Evolutionary conservation across 2,888 invertebrate species (phyloP).

Genomic region (Ectobius pallidus): DNA sequence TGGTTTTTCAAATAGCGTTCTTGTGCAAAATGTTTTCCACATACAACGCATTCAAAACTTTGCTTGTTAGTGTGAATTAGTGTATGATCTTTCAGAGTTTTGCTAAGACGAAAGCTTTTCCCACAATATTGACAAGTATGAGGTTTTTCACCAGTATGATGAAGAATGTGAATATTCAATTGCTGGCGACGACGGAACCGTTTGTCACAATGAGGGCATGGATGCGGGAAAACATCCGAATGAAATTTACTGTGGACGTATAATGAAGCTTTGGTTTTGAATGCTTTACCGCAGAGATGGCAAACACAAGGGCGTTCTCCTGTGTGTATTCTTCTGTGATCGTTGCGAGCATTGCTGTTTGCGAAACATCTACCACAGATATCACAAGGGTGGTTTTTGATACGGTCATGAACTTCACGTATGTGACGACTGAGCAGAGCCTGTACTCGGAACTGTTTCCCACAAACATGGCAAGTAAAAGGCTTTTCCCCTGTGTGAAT

Average conservation of each 20-base stretch:
- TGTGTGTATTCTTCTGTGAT: slow-evolving; percentile 54
- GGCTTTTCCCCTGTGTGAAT: slow-evolving; percentile 23
- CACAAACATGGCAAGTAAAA: slow-evolving; percentile 61
- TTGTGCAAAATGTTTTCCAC: slow-evolving; percentile 32
- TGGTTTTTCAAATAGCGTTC: slow-evolving; percentile 34
- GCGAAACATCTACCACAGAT: slow-evolving; percentile 59
- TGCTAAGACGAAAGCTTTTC: slow-evolving; percentile 31
- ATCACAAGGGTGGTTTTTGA: slow-evolving; percentile 59
- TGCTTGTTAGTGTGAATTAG: slow-evolving; percentile 27
- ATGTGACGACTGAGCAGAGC: slow-evolving; percentile 62
- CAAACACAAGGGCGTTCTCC: slow-evolving; percentile 54
- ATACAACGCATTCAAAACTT: slow-evolving; percentile 27
- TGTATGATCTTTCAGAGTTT: slow-evolving; percentile 31
- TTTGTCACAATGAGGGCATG: slow-evolving; percentile 64
- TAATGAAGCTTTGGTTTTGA: slow-evolving; percentile 69
- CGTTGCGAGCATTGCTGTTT: slow-evolving; percentile 56
- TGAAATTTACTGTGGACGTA: slow-evolving; percentile 68
- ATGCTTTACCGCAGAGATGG: slow-evolving; percentile 58
- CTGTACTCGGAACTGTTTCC: slow-evolving; percentile 69
- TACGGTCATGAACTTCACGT: slow-evolving; percentile 56
- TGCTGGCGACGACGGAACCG: slow-evolving; percentile 59
- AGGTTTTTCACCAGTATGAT: slow-evolving; percentile 31
- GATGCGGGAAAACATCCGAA: slow-evolving; percentile 61
- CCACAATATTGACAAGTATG: slow-evolving; percentile 27
- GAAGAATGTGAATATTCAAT: slow-evolving; percentile 23